Conservation (phyloP, 1,140 invertebrate genomes). For the Drosophila nebulosa region DNA sequence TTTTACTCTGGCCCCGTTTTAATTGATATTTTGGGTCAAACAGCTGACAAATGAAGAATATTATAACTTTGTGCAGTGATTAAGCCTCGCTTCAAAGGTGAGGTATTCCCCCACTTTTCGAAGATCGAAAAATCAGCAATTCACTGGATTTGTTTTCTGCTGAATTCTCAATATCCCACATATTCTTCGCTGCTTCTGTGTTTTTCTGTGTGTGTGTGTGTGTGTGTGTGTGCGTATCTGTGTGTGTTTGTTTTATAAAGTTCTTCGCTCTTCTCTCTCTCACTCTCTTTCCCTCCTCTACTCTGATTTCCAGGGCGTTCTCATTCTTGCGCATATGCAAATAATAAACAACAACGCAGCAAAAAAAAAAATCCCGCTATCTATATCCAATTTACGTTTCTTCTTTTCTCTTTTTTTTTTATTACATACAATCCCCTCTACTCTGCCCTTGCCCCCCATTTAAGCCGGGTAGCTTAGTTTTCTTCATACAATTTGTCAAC, state of each 20-base stretch:
- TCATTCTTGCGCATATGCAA: slow-evolving; percentile 18
- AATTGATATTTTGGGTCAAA: slow-evolving; percentile 16
- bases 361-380: slow-evolving; percentile 57
- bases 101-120: slow-evolving; percentile 66
- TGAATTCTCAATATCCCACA: slow-evolving; percentile 33
- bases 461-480: not conserved
- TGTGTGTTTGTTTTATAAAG: slow-evolving; percentile 55
- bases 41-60: slow-evolving; percentile 23
- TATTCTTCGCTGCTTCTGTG: not conserved
- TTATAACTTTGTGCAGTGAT: slow-evolving; percentile 30
- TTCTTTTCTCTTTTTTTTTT: slow-evolving; percentile 14
- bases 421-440: not conserved
- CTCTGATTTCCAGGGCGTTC: slow-evolving; percentile 49
- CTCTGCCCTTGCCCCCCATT: not conserved
- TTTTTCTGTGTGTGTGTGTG: slow-evolving; percentile 43
- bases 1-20: slow-evolving; percentile 32
- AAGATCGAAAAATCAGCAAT: slow-evolving; percentile 55
- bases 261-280: slow-evolving; percentile 16
- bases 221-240: slow-evolving; percentile 8
- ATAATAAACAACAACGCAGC: slow-evolving; percentile 44
- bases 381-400: slow-evolving; percentile 24
- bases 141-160: slow-evolving; percentile 35
- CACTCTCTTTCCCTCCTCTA: not conserved
- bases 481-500: not conserved
- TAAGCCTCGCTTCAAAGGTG: slow-evolving; percentile 45